Percentiles rank a stretch among this genome's conserved stretches.
Conservation (phyloP, 1,140 invertebrate species). For the Procambarus clarkii region DNA sequence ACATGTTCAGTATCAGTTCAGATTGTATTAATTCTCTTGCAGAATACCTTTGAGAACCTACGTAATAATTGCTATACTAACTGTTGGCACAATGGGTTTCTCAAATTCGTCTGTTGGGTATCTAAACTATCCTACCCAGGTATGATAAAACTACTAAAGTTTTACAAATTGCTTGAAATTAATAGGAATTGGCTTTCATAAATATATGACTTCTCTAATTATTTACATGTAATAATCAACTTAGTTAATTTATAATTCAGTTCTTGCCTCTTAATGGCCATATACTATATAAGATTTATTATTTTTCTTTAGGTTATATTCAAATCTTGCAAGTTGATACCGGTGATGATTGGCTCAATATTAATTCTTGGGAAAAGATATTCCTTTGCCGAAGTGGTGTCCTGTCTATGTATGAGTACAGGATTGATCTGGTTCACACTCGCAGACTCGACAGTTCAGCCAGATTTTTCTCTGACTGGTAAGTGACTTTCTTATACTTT, state of each 20-base stretch:
- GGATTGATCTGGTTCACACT: conserved; percentile 94
- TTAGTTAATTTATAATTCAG: neutral
- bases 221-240: too few relatives aligned
- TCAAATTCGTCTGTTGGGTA: conserved; percentile 97
- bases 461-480: conserved; percentile 63
- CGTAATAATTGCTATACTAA: conserved; percentile 87
- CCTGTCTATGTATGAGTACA: conserved; percentile 91
- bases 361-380: conserved; percentile 94
- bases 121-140: conserved; percentile 93
- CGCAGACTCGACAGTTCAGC: conserved; percentile 88
- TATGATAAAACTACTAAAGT: conserved; percentile 49
- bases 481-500: neutral
- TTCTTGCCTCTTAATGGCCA: neutral
- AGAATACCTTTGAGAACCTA: conserved; percentile 89
- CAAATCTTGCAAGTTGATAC: conserved; percentile 97
- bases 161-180: neutral
- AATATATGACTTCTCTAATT: neutral
- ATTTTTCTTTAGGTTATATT: conserved; percentile 85
- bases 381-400: conserved; percentile 87
- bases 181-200: neutral
- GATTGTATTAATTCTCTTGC: conserved; percentile 8
- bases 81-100: conserved; percentile 95
- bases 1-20: neutral
- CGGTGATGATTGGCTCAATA: conserved; percentile 93
- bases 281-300: neutral